These are phyloP conservation scores for Merluccius polli DNA, from an alignment of 2,797 vertebrate species.

Conservation along the genomic window DNA sequence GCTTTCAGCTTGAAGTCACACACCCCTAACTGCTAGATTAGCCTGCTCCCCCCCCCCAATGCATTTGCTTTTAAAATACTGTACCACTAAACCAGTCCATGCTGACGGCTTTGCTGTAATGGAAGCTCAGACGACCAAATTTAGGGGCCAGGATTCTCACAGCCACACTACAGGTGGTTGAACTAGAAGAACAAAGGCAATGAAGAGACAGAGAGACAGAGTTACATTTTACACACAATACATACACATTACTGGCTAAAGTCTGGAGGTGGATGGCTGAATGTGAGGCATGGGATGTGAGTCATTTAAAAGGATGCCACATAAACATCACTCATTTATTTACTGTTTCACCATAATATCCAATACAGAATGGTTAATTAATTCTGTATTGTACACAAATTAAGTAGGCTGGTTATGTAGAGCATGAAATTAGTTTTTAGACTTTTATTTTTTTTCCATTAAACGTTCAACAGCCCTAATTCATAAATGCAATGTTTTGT, in stretches of 20 bases:
- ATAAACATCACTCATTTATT: too few species aligned
- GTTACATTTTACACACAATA: neutral
- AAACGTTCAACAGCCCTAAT: neutral
- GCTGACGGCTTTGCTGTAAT: constrained; percentile 71
- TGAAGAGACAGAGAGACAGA: neutral
- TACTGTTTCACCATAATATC: too few species aligned
- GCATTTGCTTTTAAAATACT: constrained; percentile 11
- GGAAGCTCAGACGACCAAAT: constrained; percentile 67
- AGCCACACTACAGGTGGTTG: constrained; percentile 78
- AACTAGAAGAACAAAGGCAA: constrained; percentile 60
- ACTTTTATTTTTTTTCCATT: neutral
- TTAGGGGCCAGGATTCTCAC: constrained; percentile 77
- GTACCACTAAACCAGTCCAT: constrained; percentile 76
- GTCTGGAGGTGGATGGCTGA: neutral
- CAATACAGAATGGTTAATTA: neutral
- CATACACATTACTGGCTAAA: too few species aligned
- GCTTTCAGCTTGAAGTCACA: neutral
- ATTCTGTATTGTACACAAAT: neutral
- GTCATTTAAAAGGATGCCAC: too few species aligned
- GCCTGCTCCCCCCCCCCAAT: neutral
- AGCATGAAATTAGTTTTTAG: neutral
- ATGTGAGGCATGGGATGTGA: too few species aligned
- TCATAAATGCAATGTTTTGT: neutral
- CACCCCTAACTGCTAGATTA: neutral
- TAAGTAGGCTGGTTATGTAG: neutral